A percentile compares a stretch with the other conserved stretches of the same genome.
Conservation (phyloP, 1,140 invertebrate genomes). For the Hirudo medicinalis region DNA sequence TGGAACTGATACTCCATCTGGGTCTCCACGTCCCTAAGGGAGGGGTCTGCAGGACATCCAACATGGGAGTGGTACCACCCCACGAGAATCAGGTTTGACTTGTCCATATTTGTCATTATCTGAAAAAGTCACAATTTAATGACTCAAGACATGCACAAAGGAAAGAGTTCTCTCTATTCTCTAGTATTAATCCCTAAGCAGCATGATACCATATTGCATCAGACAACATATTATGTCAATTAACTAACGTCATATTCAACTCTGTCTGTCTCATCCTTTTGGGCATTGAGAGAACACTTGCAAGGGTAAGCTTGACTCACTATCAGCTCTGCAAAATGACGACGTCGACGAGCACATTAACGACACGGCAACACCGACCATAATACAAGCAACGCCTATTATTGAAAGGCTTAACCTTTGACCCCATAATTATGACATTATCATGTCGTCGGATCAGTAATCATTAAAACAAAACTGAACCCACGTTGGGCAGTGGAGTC, state of each 20-base stretch:
- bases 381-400: no score
- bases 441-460: background rate
- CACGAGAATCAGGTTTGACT: slow-evolving; percentile 62
- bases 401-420: no score
- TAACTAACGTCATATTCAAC: no score
- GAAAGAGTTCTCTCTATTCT: no score
- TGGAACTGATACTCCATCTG: slow-evolving; percentile 87
- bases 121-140: slow-evolving; percentile 39
- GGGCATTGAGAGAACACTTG: background rate
- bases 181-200: no score
- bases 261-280: background rate
- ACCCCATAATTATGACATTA: no score
- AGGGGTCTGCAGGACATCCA: slow-evolving; percentile 67
- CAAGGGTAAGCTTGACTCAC: slow-evolving; percentile 15
- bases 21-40: slow-evolving; percentile 71
- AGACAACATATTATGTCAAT: no score
- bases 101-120: slow-evolving; percentile 67
- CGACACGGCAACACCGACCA: no score
- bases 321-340: slow-evolving; percentile 43
- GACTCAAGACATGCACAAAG: background rate
- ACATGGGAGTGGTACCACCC: slow-evolving; percentile 95
- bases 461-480: slow-evolving; percentile 30
- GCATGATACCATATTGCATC: no score
- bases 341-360: slow-evolving; percentile 42
- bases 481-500: slow-evolving; percentile 82